Conservation (phyloP, 2,113 vertebrate species). For the Eupsittula cactorum region DNA sequence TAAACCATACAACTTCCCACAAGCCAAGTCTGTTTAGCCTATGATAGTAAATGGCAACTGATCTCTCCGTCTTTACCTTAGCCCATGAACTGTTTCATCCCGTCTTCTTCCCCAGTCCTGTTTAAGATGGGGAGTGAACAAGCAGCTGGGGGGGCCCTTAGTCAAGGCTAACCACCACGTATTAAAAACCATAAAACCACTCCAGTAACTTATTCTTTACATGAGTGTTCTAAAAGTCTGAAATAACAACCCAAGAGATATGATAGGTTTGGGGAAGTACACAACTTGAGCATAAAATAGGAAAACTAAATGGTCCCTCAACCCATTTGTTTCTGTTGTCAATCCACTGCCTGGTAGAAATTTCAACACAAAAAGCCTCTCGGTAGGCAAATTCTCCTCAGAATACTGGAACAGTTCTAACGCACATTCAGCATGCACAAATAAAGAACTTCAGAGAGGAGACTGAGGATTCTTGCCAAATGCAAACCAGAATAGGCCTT, state of each 20-base stretch:
- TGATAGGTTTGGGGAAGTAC: neutral
- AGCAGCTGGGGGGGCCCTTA: neutral
- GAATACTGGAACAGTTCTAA: neutral
- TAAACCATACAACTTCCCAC: neutral
- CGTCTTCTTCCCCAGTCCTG: neutral
- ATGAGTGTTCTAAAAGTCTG: neutral
- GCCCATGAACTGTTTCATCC: neutral
- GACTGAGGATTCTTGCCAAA: neutral
- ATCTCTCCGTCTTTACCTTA: neutral
- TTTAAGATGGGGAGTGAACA: neutral
- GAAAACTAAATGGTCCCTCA: neutral
- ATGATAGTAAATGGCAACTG: neutral
- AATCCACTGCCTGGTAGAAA: neutral
- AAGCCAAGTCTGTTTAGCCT: neutral
- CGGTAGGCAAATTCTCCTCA: neutral
- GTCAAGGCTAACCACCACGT: neutral
- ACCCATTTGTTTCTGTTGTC: neutral
- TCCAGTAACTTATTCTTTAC: neutral
- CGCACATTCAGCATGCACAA: neutral
- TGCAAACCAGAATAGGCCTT: neutral
- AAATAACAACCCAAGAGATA: neutral
- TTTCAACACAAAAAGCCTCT: neutral
- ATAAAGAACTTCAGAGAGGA: neutral
- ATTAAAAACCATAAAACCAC: neutral
- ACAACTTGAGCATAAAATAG: neutral